Percentiles rank a stretch among this genome's conserved stretches.
phyloP scores from a whole-genome alignment of 1,140 invertebrate genomes.

The Danaus melanippus region DNA sequence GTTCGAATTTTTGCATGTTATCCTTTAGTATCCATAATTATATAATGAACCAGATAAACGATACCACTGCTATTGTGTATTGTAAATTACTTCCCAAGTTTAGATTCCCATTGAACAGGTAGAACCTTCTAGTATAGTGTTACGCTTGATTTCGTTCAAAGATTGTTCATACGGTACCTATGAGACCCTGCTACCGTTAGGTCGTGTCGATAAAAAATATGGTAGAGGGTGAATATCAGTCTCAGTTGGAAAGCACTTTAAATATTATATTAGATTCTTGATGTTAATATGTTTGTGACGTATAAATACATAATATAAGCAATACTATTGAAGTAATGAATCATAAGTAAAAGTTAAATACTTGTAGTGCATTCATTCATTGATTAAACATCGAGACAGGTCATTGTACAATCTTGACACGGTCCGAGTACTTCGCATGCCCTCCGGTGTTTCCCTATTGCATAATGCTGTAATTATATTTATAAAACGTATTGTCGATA shows the following conservation, averaged over 20 bases:
- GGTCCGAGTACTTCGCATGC: constrained; percentile 27
- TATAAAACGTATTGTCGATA: constrained; percentile 19
- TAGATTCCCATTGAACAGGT: constrained; percentile 15
- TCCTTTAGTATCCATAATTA: no score
- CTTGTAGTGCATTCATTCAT: constrained; percentile 22
- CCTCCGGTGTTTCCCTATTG: constrained; percentile 32
- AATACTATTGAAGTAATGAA: neutral
- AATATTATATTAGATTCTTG: constrained; percentile 2
- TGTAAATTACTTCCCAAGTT: constrained; percentile 4
- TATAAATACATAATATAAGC: constrained; percentile 6
- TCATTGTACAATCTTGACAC: constrained; percentile 28
- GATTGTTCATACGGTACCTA: constrained; percentile 33
- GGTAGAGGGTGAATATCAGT: constrained; percentile 49
- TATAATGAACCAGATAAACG: no score
- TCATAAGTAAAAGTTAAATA: no score
- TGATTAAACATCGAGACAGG: constrained; percentile 30
- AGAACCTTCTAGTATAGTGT: constrained; percentile 13
- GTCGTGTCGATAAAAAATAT: constrained; percentile 45
- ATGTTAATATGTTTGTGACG: constrained; percentile 3
- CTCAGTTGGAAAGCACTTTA: constrained; percentile 18
- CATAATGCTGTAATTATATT: constrained; percentile 28
- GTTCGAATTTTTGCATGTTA: neutral
- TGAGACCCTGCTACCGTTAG: constrained; percentile 48
- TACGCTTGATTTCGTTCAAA: constrained; percentile 16
- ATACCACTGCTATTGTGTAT: no score